These are phyloP conservation scores for Bolinopsis microptera DNA, from an alignment of 37 sponge, comb jelly and placozoan species.

Conservation along the genomic window DNA sequence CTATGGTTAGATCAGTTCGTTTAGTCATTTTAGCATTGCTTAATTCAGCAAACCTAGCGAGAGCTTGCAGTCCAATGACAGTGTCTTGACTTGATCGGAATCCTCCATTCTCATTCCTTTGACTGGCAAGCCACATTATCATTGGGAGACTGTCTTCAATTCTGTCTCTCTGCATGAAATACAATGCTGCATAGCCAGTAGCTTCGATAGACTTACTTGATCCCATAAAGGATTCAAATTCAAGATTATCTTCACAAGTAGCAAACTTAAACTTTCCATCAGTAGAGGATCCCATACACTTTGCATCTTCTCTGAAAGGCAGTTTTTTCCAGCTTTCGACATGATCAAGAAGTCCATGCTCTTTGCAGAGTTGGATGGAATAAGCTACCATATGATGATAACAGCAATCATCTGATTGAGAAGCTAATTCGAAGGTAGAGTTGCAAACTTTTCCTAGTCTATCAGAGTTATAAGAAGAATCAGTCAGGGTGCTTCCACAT, in stretches of 20 bases:
- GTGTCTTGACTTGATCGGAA: constrained; percentile 40
- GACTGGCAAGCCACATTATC: constrained; percentile 8
- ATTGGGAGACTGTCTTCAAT: background rate
- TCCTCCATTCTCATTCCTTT: background rate
- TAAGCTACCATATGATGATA: constrained; percentile 1
- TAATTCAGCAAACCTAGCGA: background rate
- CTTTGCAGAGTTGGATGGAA: background rate
- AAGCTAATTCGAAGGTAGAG: background rate
- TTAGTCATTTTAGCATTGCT: background rate
- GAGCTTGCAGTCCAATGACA: constrained; percentile 26
- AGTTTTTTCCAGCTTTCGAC: background rate
- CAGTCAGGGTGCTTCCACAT: background rate
- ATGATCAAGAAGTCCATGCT: background rate
- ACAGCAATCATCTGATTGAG: background rate
- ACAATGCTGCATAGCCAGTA: background rate
- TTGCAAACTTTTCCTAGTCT: background rate
- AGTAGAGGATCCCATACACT: background rate
- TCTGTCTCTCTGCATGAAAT: background rate
- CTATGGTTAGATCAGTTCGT: background rate
- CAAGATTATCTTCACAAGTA: background rate
- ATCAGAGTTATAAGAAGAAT: background rate
- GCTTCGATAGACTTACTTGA: constrained; percentile 4
- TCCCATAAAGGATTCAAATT: background rate
- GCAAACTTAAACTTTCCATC: background rate
- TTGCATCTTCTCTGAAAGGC: background rate